A percentile compares a stretch with the other conserved stretches of the same genome.
These are phyloP conservation scores for Drosophila sulfurigaster DNA, from an alignment of 1,140 invertebrate genomes.

Conservation along the genomic window DNA sequence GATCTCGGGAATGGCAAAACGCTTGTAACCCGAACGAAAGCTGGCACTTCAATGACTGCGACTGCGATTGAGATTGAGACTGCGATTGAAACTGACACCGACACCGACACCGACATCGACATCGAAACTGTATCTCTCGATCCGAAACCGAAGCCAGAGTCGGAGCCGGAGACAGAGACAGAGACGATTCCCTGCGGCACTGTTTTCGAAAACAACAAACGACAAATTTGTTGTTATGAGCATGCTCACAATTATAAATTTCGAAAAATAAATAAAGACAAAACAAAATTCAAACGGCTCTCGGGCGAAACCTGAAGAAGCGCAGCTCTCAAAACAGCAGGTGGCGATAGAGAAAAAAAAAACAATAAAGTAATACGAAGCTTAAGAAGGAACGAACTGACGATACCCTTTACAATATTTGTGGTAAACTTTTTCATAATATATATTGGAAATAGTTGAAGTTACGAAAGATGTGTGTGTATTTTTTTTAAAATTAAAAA, in stretches of 20 bases:
- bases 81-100: constrained; percentile 18
- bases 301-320: constrained; percentile 22
- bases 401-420: constrained; percentile 28
- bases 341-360: constrained; percentile 37
- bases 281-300: constrained; percentile 10
- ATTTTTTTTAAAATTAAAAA: too few species aligned
- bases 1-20: constrained; percentile 7
- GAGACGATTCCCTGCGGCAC: constrained; percentile 8
- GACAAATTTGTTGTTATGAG: constrained; percentile 25
- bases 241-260: constrained; percentile 40
- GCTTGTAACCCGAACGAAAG: constrained; percentile 56
- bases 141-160: background rate
- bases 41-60: constrained; percentile 56
- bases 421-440: too few species aligned
- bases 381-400: constrained; percentile 3
- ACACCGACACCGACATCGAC: background rate
- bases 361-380: constrained; percentile 28
- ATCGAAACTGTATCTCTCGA: constrained; percentile 6
- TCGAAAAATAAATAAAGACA: constrained; percentile 29
- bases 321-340: constrained; percentile 24
- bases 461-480: too few species aligned
- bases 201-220: constrained; percentile 29
- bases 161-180: too few species aligned
- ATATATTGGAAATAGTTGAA: too few species aligned
- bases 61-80: constrained; percentile 8